phyloP scores from a whole-genome alignment of 2,797 vertebrate genomes.

The Austrolebias charrua region DNA sequence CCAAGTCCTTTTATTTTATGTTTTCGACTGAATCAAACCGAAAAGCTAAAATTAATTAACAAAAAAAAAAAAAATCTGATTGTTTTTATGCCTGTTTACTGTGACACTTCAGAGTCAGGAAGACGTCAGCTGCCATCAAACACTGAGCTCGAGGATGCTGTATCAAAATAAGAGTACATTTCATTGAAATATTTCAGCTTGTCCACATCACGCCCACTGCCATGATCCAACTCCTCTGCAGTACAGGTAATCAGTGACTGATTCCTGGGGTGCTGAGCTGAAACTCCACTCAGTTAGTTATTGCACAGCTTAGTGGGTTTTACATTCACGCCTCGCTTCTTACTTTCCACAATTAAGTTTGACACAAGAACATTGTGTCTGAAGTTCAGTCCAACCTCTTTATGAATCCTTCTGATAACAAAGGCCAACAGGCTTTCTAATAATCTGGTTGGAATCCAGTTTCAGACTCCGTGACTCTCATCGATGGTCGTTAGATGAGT shows the following conservation, averaged over 20 bases:
- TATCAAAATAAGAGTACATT: too few relatives aligned
- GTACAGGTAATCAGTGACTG: constrained; percentile 45
- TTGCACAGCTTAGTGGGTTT: constrained; percentile 37
- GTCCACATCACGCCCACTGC: too few relatives aligned
- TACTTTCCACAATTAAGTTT: neutral
- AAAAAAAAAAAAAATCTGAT: too few relatives aligned
- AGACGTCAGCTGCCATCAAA: too few relatives aligned
- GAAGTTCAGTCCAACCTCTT: neutral
- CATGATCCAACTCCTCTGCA: neutral
- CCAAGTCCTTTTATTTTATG: too few relatives aligned
- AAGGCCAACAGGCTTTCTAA: constrained; percentile 6
- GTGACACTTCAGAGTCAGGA: too few relatives aligned
- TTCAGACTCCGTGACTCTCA: constrained; percentile 23
- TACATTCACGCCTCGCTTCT: constrained; percentile 35
- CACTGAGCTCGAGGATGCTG: too few relatives aligned
- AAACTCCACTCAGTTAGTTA: constrained; percentile 19
- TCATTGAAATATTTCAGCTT: too few relatives aligned
- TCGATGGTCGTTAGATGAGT: constrained; percentile 9
- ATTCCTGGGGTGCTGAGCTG: constrained; percentile 13
- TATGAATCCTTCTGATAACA: neutral
- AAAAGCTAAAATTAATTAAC: too few relatives aligned
- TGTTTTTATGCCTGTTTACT: too few relatives aligned
- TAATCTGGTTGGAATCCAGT: constrained; percentile 8
- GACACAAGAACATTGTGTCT: neutral
- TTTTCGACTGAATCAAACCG: too few relatives aligned